These are phyloP conservation scores for Hephaestus fuliginosus DNA, from an alignment of 2,797 vertebrate genomes.

Conservation along the genomic window DNA sequence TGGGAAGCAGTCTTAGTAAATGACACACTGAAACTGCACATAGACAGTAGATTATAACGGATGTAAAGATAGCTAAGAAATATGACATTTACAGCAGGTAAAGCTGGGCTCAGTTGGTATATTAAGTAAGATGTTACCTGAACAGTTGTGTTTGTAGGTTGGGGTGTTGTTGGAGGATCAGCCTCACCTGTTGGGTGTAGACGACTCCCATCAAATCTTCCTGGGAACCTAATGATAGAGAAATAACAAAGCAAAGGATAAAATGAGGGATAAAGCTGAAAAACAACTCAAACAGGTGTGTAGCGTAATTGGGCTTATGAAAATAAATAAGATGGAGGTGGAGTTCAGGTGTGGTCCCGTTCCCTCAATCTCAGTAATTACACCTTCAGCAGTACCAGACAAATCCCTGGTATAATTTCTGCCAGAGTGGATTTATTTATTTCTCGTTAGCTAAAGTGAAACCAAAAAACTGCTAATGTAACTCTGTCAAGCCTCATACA, in stretches of 20 bases:
- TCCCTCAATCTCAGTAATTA: conserved; percentile 27
- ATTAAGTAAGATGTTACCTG: not conserved
- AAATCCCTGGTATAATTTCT: conserved; percentile 8
- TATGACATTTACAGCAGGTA: not conserved
- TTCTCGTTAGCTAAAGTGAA: conserved; percentile 20
- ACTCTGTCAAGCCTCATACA: not conserved
- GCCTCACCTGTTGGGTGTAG: conserved; percentile 35
- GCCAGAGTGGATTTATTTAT: conserved; percentile 1
- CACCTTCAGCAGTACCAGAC: not conserved
- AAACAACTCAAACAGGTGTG: conserved; percentile 35
- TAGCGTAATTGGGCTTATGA: conserved; percentile 2
- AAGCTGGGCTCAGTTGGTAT: not conserved
- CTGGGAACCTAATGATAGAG: conserved; percentile 29
- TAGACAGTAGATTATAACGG: no score
- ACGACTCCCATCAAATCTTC: not conserved
- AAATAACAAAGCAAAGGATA: conserved; percentile 25
- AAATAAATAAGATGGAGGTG: conserved; percentile 11
- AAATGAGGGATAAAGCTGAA: conserved; percentile 27
- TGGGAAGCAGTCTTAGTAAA: not conserved
- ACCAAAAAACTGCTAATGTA: not conserved
- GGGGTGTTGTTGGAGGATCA: conserved; percentile 7
- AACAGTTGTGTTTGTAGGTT: not conserved
- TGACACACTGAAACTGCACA: not conserved
- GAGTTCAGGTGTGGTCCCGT: conserved; percentile 44
- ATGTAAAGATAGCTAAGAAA: not conserved